Base-by-base conservation (phyloP, 2,113 vertebrate species). In the Corythoichthys intestinalis region DNA sequence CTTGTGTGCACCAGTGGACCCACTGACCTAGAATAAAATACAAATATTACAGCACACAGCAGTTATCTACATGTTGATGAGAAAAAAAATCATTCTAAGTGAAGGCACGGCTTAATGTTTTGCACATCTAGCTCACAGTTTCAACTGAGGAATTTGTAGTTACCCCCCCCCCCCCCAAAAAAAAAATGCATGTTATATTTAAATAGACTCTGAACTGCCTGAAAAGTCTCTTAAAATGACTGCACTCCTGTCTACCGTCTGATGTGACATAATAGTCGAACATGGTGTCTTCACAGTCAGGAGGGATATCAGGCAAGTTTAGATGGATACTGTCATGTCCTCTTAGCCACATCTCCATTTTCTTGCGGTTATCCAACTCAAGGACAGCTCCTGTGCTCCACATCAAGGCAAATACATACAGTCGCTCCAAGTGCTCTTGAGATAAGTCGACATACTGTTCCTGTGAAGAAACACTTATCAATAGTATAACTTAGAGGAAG, bases 361-460 rank as follows among this genome's bases (percentile, higher is more conserved):
- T 94, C 61, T 72, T 83, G 50, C 96, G 90, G 77, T 95, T 94
- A 0, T 94, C 94, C 62, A 89, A 78, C 69, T 98, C 97, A 57
- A 99, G 86, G 48, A 93, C 56, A 0, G 97, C 95, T 14, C 97
- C 96, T 0, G 95, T 5, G 39, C 97, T 98, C 97, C 97, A 99
- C 94, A 98, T 95, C 38, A 98, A 90, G 8, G 95, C 92, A 64
- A 98, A 98, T 62, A 95, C n/a, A 7, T 96, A 98, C 10, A 98
- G 86, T 4, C 94, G 90, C 82, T 92, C 95, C 90, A 98, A 79
- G 80, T 94, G 91, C 59, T 90, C 91, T 2, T 79, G 71, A 2
- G 90, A 86, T 49, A 95, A 58, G 70, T 98, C 95, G 0, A 86
- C 89, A 13, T 91, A 87, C 77, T 95, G 94, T 6, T 99, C 96